phyloP scores from a whole-genome alignment of 2,113 vertebrate species.

The Oncorhynchus kisutch region DNA sequence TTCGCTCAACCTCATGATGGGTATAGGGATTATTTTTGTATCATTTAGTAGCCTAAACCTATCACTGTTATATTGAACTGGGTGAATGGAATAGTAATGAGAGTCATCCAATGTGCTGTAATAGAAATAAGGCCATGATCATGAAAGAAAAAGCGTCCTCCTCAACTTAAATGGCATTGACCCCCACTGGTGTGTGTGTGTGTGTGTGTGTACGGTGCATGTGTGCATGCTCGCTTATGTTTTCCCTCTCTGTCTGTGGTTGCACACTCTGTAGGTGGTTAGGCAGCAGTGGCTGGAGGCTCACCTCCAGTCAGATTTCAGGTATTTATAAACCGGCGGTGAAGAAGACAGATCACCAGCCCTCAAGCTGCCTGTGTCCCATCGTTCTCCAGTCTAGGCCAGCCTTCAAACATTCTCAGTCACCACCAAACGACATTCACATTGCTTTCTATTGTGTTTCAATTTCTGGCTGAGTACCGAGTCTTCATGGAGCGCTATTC shows the following conservation, averaged over 20 bases:
- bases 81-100: no score
- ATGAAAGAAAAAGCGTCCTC: no score
- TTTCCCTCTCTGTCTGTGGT: neutral
- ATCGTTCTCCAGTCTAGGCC: slow-evolving; percentile 55
- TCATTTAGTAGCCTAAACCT: no score
- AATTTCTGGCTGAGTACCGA: neutral
- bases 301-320: slow-evolving; percentile 47
- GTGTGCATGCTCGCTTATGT: slow-evolving; percentile 6
- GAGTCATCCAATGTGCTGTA: no score
- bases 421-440: neutral
- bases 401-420: slow-evolving; percentile 47
- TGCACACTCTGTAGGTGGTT: slow-evolving; percentile 3
- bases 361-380: slow-evolving; percentile 56
- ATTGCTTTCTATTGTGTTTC: neutral
- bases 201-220: neutral
- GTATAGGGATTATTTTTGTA: no score
- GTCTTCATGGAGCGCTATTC: slow-evolving; percentile 7
- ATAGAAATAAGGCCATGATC: no score
- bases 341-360: slow-evolving; percentile 52
- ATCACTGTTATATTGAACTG: no score
- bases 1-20: no score
- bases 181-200: no score
- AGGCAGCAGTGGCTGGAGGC: slow-evolving; percentile 29
- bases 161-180: no score
- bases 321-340: slow-evolving; percentile 48